phyloP scores from a whole-genome alignment of 37 sponge, comb jelly and placozoan species.

The Haliclona indistincta region DNA sequence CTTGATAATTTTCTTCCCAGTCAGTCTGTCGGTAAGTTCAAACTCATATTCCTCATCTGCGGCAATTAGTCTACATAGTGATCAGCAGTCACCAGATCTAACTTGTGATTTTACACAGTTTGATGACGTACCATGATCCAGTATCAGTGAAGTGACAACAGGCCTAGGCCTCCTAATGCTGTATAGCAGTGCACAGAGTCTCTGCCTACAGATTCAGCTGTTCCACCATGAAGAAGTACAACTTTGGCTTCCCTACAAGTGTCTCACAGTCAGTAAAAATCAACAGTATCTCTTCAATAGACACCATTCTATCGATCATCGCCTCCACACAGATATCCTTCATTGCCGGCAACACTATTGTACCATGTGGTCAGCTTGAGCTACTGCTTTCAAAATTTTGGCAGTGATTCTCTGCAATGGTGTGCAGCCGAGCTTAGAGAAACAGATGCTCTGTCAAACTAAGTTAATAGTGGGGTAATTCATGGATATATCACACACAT shows the following conservation, averaged over 20 bases:
- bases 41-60: no score
- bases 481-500: no score
- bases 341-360: neutral
- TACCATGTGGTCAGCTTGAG: neutral
- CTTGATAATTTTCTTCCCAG: no score
- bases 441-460: no score
- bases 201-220: constrained; percentile 2
- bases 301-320: neutral
- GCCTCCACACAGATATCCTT: neutral
- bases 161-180: neutral
- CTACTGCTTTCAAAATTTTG: neutral
- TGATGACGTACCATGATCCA: constrained; percentile 13
- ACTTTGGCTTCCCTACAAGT: constrained; percentile 31
- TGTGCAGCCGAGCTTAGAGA: constrained; percentile 4
- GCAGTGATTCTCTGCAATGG: no score
- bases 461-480: no score
- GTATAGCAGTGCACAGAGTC: constrained; percentile 24
- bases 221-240: constrained; percentile 14
- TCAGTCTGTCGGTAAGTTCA: no score
- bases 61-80: neutral
- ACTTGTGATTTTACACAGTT: constrained; percentile 13
- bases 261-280: neutral
- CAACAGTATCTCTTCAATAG: neutral
- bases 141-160: neutral
- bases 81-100: neutral